These are phyloP conservation scores for Thaleichthys pacificus DNA, from an alignment of 2,797 vertebrate species.

Conservation along the genomic window DNA sequence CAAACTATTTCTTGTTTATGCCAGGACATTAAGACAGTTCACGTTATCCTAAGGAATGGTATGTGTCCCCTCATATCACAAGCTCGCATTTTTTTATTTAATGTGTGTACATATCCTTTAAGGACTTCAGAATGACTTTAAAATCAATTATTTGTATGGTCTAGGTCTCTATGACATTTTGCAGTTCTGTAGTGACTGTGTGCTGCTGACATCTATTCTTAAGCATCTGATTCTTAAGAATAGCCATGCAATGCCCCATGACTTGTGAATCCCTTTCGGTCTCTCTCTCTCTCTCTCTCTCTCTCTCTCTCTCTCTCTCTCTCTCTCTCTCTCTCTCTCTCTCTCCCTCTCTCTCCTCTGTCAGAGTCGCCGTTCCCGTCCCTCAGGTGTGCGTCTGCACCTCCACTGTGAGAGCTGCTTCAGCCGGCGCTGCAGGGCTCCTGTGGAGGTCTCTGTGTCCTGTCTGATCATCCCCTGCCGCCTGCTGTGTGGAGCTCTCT, in stretches of 20 bases:
- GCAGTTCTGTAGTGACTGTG: too few relatives aligned
- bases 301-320: neutral
- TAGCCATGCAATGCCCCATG: too few relatives aligned
- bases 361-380: conserved; percentile 50
- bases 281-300: too few relatives aligned
- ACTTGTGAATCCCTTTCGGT: neutral
- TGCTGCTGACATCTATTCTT: too few relatives aligned
- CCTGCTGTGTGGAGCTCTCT: conserved; percentile 78
- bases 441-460: conserved; percentile 70
- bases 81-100: neutral
- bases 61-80: neutral
- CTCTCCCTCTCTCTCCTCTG: neutral
- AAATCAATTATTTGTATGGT: neutral
- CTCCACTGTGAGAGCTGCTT: conserved; percentile 89
- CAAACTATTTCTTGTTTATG: neutral
- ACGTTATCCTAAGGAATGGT: neutral
- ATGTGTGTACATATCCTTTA: neutral
- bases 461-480: conserved; percentile 78
- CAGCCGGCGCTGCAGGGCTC: conserved; percentile 78
- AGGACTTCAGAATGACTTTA: neutral
- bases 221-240: too few relatives aligned
- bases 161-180: too few relatives aligned
- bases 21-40: neutral
- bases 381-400: conserved; percentile 70
- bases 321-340: too few relatives aligned